A percentile compares a stretch with the other conserved stretches of the same genome.
phyloP scores from a whole-genome alignment of 2,888 invertebrate species.

The Ectobius pallidus region DNA sequence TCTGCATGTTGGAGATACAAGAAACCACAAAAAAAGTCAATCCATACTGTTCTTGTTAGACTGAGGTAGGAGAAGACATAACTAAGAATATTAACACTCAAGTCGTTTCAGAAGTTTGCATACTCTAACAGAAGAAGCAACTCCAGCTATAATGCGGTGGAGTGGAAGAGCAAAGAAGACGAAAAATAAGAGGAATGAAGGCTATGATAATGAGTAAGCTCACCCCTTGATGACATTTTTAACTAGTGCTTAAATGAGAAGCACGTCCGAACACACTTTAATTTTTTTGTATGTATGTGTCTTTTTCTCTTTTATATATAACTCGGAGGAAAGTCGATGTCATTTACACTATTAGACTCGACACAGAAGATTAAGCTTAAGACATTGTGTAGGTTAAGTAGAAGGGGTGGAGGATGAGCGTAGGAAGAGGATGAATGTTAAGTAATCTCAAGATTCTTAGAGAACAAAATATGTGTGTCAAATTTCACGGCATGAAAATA shows the following conservation, averaged over 20 bases:
- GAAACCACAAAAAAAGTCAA: no score
- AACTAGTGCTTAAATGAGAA: constrained; percentile 44
- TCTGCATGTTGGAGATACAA: no score
- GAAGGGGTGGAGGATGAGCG: constrained; percentile 14
- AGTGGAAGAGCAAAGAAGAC: constrained; percentile 6
- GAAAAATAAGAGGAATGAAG: constrained; percentile 26
- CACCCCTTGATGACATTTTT: constrained; percentile 41
- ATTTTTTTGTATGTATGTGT: constrained; percentile 28
- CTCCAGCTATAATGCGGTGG: constrained; percentile 24
- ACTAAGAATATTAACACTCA: constrained; percentile 12
- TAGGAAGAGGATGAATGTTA: constrained; percentile 30
- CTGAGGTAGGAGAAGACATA: not conserved
- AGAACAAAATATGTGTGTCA: no score
- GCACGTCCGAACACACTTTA: constrained; percentile 40
- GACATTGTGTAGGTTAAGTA: constrained; percentile 33
- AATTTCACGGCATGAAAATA: no score
- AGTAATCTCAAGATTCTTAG: constrained; percentile 27
- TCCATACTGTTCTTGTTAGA: no score
- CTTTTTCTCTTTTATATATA: not conserved
- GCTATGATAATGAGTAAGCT: constrained; percentile 33
- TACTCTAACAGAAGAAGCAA: constrained; percentile 14
- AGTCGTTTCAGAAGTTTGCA: constrained; percentile 21
- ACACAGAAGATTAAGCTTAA: constrained; percentile 36
- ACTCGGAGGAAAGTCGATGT: constrained; percentile 25
- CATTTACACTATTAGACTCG: constrained; percentile 30